Evolutionary conservation across 2,113 vertebrate genomes (phyloP), one percentile per base, ranked within the genome.

Genomic region (Genyomyrus donnyi): DNA sequence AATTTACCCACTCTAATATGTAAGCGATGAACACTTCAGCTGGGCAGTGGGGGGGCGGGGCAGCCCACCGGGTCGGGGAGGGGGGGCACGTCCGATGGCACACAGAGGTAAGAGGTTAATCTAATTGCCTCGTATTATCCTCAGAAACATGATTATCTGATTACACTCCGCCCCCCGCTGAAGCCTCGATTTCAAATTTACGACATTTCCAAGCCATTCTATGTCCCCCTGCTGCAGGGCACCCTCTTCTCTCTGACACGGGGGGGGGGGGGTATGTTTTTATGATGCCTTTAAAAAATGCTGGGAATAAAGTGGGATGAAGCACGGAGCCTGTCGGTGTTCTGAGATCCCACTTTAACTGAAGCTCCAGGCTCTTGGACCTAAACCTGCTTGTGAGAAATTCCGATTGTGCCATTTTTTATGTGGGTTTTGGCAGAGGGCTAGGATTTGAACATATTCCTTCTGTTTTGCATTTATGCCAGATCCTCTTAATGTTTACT

Each of bases 1-100:
- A 90, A 92, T 92, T 91, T 93, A 35, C 56, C 3, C 6, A 48
- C 80, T 19, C 58, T 91, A 92, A 89, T 89, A 62, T 88, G 74
- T 49, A 90, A 90, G 86, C 91, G 91, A 91, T 89, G 48, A 88
- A 90, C 46, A 46, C 49, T 42, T 15, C 87, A 42, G 53, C 80
- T 24, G 88, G 62, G 85, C 46, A 19, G 77, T 88, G 88, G 70
- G 52, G 88, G 49, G 17, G 66, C 24, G 86, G 84, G 66, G 24
- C 7, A 2, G 31, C 45, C 58, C 88, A 56, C 50, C n/a, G 58
- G 17, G 15, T 50, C 13, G 77, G 89, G 56, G 39, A 0, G 42
- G 58, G 85, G 50, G 85, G 80, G 85, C 86, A 88, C 88, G 85
- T 90, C 87, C 91, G 45, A 84, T 84, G 86, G 53, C 48, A 52